Conservation (phyloP, 1,140 invertebrate genomes). For the Subanguina moxae region DNA sequence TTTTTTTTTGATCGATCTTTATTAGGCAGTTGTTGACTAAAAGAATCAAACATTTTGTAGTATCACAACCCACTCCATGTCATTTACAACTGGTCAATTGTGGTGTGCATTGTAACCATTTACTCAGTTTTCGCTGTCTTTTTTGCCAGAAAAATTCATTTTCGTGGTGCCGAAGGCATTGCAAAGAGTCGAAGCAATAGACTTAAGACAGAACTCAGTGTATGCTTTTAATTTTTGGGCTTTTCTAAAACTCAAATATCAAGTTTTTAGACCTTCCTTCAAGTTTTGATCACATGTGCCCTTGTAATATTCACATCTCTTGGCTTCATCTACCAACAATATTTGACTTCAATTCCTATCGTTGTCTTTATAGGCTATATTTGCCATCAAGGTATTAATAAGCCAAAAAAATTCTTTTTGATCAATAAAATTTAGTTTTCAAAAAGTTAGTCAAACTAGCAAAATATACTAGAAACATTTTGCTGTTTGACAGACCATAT, state of each 20-base stretch:
- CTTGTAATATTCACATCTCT: neutral
- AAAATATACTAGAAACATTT: neutral
- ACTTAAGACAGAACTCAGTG: neutral
- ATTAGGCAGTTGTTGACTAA: too few relatives aligned
- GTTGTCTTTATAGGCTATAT: neutral
- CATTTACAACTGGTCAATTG: neutral
- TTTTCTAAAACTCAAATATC: too few relatives aligned
- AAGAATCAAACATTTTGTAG: neutral
- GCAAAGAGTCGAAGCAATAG: neutral
- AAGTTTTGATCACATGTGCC: neutral
- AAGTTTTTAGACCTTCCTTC: neutral
- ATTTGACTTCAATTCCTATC: neutral
- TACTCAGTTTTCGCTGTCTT: neutral
- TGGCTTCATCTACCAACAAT: constrained; percentile 1
- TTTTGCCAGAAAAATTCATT: neutral
- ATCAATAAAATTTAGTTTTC: neutral
- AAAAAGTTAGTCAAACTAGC: neutral
- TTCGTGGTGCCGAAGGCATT: neutral
- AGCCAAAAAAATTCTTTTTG: neutral
- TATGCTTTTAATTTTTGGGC: neutral
- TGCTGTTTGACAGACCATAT: neutral
- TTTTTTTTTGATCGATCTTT: too few relatives aligned
- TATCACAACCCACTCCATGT: neutral
- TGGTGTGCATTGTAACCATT: neutral
- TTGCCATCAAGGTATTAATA: constrained; percentile 1